Evolutionary conservation across 2,888 invertebrate genomes (phyloP).

Genomic region (Penaeus monodon): DNA sequence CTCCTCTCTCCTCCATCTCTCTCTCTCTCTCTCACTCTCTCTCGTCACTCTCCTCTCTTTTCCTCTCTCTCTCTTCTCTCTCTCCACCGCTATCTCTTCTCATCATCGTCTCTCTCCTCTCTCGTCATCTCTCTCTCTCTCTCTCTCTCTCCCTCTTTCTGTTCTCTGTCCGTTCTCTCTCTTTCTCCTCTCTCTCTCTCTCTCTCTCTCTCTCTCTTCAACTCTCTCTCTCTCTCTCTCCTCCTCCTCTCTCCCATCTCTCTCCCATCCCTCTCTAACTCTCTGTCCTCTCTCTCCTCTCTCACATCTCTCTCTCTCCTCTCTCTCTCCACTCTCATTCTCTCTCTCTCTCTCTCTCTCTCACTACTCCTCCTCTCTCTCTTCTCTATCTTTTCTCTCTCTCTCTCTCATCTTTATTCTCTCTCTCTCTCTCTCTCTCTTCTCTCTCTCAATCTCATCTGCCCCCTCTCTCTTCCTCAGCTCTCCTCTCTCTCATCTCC

Average conservation of each 20-base stretch:
- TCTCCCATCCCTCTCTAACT: not conserved
- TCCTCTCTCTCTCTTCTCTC: too few species aligned
- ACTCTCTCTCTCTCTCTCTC: not conserved
- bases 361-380: too few species aligned
- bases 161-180: not conserved
- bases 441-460: not conserved
- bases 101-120: too few species aligned
- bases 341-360: too few species aligned
- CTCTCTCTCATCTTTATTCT: too few species aligned
- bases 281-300: not conserved
- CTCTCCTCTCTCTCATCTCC: not conserved
- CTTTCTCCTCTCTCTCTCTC: not conserved
- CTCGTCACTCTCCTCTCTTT: not conserved
- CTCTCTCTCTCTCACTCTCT: slow-evolving; percentile 2
- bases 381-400: too few species aligned
- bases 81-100: too few species aligned
- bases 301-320: not conserved
- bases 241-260: not conserved
- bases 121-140: not conserved
- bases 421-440: too few species aligned
- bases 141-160: not conserved
- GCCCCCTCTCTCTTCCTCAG: too few species aligned
- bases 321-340: too few species aligned
- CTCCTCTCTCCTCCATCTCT: not conserved
- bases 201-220: not conserved